A percentile compares a stretch with the other conserved stretches of the same genome.
Conservation (phyloP, 1,140 invertebrate genomes). For the Cotesia typhae region DNA sequence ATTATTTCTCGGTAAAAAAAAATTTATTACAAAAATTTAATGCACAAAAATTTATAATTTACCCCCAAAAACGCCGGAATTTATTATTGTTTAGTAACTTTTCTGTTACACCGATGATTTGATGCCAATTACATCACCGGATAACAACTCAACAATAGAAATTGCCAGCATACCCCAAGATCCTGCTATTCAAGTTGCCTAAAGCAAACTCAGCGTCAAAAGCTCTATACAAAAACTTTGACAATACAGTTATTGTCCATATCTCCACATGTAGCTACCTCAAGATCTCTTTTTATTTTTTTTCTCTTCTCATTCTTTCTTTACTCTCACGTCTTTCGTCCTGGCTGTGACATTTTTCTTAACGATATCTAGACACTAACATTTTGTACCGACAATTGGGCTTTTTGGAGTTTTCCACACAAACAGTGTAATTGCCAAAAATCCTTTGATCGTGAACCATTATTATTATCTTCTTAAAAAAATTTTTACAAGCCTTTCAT, state of each 20-base stretch:
- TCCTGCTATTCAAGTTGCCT: conserved; percentile 14
- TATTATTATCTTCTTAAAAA: no score
- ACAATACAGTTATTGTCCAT: conserved; percentile 12
- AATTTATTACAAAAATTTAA: no score
- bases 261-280: conserved; percentile 8
- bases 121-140: conserved; percentile 52
- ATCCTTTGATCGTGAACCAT: no score
- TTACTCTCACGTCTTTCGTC: neutral
- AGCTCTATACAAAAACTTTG: conserved; percentile 19
- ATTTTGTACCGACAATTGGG: neutral
- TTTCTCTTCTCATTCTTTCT: neutral
- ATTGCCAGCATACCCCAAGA: conserved; percentile 42
- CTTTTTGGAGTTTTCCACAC: neutral
- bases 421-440: no score
- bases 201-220: neutral
- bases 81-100: conserved; percentile 46
- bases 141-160: conserved; percentile 48
- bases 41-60: no score
- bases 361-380: conserved; percentile 5
- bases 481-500: no score
- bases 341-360: conserved; percentile 3
- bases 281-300: neutral
- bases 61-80: conserved; percentile 26
- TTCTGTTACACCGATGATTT: conserved; percentile 42
- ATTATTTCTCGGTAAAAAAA: no score